Conservation (phyloP, 1,140 invertebrate genomes). For the Parasteatoda tepidariorum region DNA sequence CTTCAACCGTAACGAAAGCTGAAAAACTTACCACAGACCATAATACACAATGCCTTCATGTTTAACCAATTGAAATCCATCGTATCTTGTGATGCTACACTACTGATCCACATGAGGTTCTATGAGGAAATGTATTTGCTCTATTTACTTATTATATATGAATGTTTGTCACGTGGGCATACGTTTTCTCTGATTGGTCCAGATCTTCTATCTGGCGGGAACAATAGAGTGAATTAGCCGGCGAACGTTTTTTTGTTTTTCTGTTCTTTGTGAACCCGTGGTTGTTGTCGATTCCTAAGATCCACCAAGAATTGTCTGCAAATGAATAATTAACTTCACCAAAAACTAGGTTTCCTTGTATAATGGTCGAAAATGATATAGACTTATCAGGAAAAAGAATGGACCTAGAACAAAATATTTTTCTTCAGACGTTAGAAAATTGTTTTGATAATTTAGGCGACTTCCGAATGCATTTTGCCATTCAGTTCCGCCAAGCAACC, state of each 20-base stretch:
- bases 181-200: slow-evolving; percentile 42
- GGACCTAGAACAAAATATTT: background rate
- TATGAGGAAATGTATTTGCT: slow-evolving; percentile 32
- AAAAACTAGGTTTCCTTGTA: slow-evolving; percentile 8
- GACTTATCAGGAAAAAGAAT: background rate
- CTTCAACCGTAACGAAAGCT: no score
- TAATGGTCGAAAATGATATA: slow-evolving; percentile 9
- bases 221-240: slow-evolving; percentile 18
- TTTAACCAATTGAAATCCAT: slow-evolving; percentile 2
- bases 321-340: slow-evolving; percentile 33
- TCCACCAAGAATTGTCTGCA: background rate
- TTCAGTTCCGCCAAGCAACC: slow-evolving; percentile 1
- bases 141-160: slow-evolving; percentile 57
- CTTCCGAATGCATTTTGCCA: slow-evolving; percentile 30
- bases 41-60: background rate
- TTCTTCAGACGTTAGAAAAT: background rate
- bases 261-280: background rate
- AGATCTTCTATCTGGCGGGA: background rate
- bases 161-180: slow-evolving; percentile 9
- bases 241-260: background rate
- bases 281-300: background rate
- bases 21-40: slow-evolving; percentile 33
- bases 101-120: background rate
- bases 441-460: background rate
- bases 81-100: background rate